These are phyloP conservation scores for Sparus aurata DNA, from an alignment of 2,797 vertebrate genomes.

Conservation along the genomic window DNA sequence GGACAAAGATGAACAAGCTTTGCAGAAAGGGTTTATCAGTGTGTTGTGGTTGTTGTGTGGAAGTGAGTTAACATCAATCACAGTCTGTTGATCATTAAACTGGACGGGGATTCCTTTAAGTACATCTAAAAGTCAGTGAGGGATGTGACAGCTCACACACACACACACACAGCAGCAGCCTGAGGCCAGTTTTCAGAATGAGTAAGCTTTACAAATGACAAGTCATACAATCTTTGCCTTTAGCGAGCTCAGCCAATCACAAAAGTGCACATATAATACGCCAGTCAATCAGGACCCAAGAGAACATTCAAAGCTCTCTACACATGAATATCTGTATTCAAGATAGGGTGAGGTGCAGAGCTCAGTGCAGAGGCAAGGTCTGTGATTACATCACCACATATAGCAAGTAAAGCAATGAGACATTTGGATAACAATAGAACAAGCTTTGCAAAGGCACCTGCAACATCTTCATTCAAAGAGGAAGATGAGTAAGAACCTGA, in stretches of 20 bases:
- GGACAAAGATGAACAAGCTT: background rate
- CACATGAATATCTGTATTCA: too few species aligned
- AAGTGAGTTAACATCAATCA: conserved; percentile 6
- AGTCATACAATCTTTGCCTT: background rate
- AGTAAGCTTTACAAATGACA: background rate
- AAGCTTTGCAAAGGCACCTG: background rate
- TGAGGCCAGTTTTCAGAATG: background rate
- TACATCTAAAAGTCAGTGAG: background rate
- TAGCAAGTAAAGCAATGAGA: background rate
- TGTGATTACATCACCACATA: background rate
- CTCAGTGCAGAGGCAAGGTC: background rate
- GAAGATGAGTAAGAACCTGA: background rate
- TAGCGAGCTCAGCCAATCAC: background rate
- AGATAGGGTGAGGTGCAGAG: background rate
- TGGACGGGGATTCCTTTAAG: background rate
- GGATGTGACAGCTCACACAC: background rate
- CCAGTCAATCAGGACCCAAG: background rate
- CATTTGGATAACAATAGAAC: background rate
- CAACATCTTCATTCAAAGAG: background rate
- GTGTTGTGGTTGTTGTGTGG: background rate
- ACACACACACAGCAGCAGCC: conserved; percentile 9
- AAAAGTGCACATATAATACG: background rate
- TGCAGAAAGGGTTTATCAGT: background rate
- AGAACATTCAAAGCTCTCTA: background rate
- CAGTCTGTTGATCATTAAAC: background rate